Evolutionary conservation across 37 sponge, comb jelly and placozoan species (phyloP).

Genomic region (Beroe forskalii): DNA sequence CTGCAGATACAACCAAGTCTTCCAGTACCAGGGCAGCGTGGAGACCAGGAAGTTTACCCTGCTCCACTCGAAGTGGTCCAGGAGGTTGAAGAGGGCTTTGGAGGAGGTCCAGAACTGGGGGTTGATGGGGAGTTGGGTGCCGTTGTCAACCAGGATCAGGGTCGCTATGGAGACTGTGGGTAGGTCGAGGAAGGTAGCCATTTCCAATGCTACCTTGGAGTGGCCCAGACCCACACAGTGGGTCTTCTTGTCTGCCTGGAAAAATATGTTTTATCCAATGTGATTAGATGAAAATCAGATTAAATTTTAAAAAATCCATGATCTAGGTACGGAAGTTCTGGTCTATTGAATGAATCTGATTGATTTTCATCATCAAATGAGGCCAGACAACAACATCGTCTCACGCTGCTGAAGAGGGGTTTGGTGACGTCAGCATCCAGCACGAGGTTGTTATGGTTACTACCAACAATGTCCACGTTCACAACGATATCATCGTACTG

Average conservation of each 20-base stretch:
- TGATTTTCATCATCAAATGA: too few species aligned
- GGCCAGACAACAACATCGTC: too few species aligned
- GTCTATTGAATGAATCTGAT: too few species aligned
- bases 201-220: conserved; percentile 15
- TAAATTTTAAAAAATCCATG: too few species aligned
- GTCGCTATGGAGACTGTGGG: not conserved
- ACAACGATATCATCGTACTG: not conserved
- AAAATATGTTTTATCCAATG: not conserved
- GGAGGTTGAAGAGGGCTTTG: conserved; percentile 18
- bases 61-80: conserved; percentile 23
- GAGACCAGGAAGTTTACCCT: conserved; percentile 43
- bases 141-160: not conserved
- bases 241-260: not conserved
- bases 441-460: not conserved
- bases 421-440: conserved; percentile 3
- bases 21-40: not conserved
- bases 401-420: not conserved
- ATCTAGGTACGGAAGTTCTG: too few species aligned
- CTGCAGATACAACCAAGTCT: not conserved
- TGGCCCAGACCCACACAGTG: conserved; percentile 11
- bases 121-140: conserved; percentile 41
- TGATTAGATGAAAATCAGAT: too few species aligned
- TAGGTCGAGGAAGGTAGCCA: conserved; percentile 46
- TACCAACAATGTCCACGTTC: not conserved
- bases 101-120: not conserved